Conservation (phyloP, 2,888 invertebrate genomes). For the Gibbula magus region DNA sequence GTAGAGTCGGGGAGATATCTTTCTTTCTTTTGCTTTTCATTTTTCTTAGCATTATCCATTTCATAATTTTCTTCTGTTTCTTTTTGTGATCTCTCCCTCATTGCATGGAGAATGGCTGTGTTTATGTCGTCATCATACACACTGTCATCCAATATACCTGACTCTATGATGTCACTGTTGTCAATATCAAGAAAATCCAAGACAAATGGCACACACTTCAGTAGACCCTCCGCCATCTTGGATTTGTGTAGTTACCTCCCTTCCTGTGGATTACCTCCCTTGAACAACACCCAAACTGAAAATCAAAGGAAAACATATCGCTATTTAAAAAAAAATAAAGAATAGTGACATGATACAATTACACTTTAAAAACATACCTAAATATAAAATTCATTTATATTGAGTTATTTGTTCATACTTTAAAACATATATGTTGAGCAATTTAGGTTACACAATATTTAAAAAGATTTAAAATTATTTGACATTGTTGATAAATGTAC, state of each 20-base stretch:
- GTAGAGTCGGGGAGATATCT: not conserved
- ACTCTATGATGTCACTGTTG: slow-evolving; percentile 27
- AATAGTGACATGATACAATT: too few species aligned
- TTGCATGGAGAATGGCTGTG: slow-evolving; percentile 21
- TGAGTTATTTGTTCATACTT: too few species aligned
- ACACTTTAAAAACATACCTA: too few species aligned
- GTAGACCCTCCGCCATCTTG: slow-evolving; percentile 33
- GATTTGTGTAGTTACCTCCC: slow-evolving; percentile 15
- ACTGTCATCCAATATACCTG: slow-evolving; percentile 35
- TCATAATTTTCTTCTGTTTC: not conserved
- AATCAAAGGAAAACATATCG: too few species aligned
- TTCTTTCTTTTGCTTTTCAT: not conserved
- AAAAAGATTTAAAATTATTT: too few species aligned
- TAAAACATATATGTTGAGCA: too few species aligned
- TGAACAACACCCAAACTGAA: too few species aligned
- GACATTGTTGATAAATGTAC: too few species aligned
- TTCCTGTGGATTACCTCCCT: not conserved
- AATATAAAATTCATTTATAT: too few species aligned
- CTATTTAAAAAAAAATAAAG: too few species aligned
- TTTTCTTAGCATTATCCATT: not conserved
- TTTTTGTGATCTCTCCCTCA: not conserved
- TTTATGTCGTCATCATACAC: slow-evolving; percentile 23
- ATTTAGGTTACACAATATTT: too few species aligned
- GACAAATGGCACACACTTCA: slow-evolving; percentile 34
- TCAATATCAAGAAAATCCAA: slow-evolving; percentile 37